A percentile compares a stretch with the other conserved stretches of the same genome.
phyloP scores from a whole-genome alignment of 2,797 vertebrate species.

The Parambassis ranga region DNA sequence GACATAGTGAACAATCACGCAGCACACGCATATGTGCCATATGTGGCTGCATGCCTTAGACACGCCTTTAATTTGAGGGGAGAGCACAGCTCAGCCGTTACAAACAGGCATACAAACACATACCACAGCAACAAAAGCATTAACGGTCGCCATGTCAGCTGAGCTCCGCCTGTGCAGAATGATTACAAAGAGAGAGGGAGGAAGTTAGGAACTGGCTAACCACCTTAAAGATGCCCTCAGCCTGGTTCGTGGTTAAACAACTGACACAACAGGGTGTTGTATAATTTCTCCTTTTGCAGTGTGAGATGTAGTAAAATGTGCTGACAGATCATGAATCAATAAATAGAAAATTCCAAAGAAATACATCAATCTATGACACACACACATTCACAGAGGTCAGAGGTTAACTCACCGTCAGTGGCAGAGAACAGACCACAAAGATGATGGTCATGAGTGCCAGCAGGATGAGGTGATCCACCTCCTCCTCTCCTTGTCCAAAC shows the following conservation, averaged over 20 bases:
- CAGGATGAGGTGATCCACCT: conserved; percentile 87
- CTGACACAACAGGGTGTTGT: neutral
- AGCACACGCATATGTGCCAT: conserved; percentile 8
- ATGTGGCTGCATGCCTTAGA: conserved; percentile 17
- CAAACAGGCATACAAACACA: conserved; percentile 28
- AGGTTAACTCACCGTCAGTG: conserved; percentile 84
- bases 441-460: conserved; percentile 87
- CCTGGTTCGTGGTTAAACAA: neutral
- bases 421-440: conserved; percentile 89
- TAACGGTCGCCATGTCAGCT: conserved; percentile 3
- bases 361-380: neutral
- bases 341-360: neutral
- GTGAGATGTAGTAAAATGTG: neutral
- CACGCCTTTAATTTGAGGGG: conserved; percentile 44
- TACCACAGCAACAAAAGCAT: conserved; percentile 37
- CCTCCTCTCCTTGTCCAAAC: conserved; percentile 84
- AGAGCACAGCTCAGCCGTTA: neutral
- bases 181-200: conserved; percentile 16
- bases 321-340: neutral
- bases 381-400: neutral
- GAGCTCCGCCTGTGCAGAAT: conserved; percentile 1
- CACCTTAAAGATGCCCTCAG: too few species aligned
- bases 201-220: too few species aligned
- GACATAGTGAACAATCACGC: conserved; percentile 6
- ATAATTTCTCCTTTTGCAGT: neutral